phyloP scores from a whole-genome alignment of 30 jellyfish, hydroid and myxozoan species.

The Hydractinia echinata region DNA sequence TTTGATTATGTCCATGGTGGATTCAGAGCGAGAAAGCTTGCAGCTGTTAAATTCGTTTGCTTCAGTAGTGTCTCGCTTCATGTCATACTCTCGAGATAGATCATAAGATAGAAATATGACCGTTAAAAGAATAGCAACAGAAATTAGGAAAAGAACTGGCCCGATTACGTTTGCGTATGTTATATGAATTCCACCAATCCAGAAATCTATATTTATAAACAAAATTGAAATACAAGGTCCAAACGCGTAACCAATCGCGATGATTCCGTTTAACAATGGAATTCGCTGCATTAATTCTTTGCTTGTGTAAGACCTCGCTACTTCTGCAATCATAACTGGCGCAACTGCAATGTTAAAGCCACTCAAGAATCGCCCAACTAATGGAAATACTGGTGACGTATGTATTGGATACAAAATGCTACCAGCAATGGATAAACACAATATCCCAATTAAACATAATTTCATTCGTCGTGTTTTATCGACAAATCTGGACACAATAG shows the following conservation, averaged over 20 bases:
- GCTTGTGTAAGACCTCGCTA: neutral
- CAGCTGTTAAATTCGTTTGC: neutral
- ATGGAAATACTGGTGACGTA: neutral
- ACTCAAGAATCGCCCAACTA: neutral
- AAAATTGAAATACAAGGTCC: conserved; percentile 12
- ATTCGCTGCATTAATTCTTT: neutral
- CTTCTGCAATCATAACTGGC: neutral
- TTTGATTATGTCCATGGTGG: neutral
- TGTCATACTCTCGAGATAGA: neutral
- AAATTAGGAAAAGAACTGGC: neutral
- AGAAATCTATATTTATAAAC: neutral
- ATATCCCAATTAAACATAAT: neutral
- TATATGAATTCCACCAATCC: conserved; percentile 11
- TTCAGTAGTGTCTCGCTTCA: neutral
- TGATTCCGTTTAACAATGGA: neutral
- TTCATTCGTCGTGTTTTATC: conserved; percentile 2
- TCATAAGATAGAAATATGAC: neutral
- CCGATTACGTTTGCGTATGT: conserved; percentile 7
- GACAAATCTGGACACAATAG: neutral
- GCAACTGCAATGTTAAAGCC: neutral
- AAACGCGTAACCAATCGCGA: neutral
- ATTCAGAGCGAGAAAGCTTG: neutral
- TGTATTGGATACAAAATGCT: neutral
- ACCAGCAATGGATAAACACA: neutral
- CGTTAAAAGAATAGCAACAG: neutral